Evolutionary conservation across 2,797 vertebrate genomes (phyloP), one percentile per base, ranked within the genome.

Genomic region (Parauchenoglanis ngamensis): DNA sequence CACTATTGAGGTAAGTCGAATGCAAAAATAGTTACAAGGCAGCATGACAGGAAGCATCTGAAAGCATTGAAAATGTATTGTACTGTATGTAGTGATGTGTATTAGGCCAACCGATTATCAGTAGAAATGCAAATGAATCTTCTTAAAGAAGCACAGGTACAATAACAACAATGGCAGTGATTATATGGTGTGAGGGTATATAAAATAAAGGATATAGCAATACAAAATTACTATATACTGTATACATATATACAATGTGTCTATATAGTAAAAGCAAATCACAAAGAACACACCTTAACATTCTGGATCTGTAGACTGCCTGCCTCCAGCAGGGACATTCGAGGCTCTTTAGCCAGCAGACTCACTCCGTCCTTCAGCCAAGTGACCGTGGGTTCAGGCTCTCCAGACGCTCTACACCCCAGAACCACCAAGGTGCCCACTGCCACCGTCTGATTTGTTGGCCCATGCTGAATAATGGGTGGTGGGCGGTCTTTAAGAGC

Each of bases 311-410:
- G 98, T 65, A 99, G 93, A 0, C 97, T 98, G 44, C 98, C 98
- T 91, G 98, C 95, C 80, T 98, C 98, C 92, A 97, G 97, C 59
- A 99, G 96, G n/a, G 97, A 97, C 89, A 97, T 96, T 81, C 98
- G 96, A 52, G 97, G 89, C 91, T 99, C 98, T 94, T 97, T 97
- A 68, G 97, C 97, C 93, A 99, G 95, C 90, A 99, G 97, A 92
- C 97, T 98, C 92, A 97, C 95, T 73, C 98, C 98, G 70, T 99
- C 98, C 93, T 98, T 99, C 88, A 99, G 94, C 98, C 98, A 99
- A 95, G 97, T 98, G 95, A 99, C 95, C 77, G 96, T 96, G 87
- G 98, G 98, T 92, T 98, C 96, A 35, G 98, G 98, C 83, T 99
- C 98, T 0, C 98, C 98, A 0, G 98, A 98, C 6, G 98, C 97